These are phyloP conservation scores for Zele albiditarsus DNA, from an alignment of 2,888 invertebrate species.

Conservation along the genomic window DNA sequence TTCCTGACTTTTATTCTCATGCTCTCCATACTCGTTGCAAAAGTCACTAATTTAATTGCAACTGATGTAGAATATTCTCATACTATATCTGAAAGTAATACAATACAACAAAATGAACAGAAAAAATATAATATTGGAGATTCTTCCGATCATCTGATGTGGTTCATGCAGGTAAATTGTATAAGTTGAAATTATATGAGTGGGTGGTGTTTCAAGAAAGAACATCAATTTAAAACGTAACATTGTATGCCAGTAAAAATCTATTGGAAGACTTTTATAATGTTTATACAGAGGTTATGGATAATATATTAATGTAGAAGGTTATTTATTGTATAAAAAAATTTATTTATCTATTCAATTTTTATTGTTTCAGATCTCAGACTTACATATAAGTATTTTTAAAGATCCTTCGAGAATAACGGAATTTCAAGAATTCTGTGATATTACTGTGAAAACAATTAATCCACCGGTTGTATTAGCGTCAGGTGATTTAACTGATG, in stretches of 20 bases:
- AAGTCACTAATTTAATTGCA: slow-evolving; percentile 78
- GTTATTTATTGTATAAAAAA: not conserved
- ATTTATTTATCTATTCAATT: not conserved
- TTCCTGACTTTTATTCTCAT: slow-evolving; percentile 78
- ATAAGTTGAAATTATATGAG: too few species aligned
- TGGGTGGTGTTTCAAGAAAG: too few species aligned
- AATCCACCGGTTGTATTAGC: slow-evolving; percentile 86
- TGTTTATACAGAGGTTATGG: too few species aligned
- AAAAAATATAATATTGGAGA: slow-evolving; percentile 74
- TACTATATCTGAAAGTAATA: slow-evolving; percentile 29
- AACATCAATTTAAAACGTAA: too few species aligned
- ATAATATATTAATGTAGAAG: too few species aligned
- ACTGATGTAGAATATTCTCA: slow-evolving; percentile 50
- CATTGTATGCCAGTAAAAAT: too few species aligned
- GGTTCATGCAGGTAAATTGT: slow-evolving; percentile 83
- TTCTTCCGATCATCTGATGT: slow-evolving; percentile 78
- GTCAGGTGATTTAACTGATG: slow-evolving; percentile 91
- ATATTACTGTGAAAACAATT: slow-evolving; percentile 81
- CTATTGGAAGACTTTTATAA: too few species aligned
- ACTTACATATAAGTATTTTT: slow-evolving; percentile 91
- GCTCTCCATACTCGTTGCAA: slow-evolving; percentile 81
- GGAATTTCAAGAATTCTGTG: slow-evolving; percentile 87
- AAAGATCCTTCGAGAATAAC: slow-evolving; percentile 82
- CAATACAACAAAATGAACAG: slow-evolving; percentile 46
- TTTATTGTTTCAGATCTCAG: slow-evolving; percentile 81